These are phyloP conservation scores for Sclerurus mexicanus DNA, from an alignment of 2,113 vertebrate species.

Conservation along the genomic window DNA sequence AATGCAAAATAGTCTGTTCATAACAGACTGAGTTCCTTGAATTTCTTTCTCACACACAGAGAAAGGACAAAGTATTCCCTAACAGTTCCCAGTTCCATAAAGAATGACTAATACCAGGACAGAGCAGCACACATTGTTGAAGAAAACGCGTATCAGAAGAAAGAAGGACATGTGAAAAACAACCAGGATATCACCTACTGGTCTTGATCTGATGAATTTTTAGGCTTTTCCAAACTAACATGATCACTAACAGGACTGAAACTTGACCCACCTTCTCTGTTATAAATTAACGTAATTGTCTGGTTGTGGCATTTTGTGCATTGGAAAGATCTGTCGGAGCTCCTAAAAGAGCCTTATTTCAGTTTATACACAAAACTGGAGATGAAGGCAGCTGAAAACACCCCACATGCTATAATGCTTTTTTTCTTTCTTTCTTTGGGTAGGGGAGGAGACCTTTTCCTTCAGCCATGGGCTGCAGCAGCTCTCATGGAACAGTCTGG, in stretches of 20 bases:
- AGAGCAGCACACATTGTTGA: background rate
- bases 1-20: background rate
- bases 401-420: background rate
- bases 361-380: background rate
- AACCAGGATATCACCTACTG: background rate
- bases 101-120: background rate
- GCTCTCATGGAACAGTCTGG: background rate
- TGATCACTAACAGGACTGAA: background rate
- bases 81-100: background rate
- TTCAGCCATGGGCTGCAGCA: background rate
- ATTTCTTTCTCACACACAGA: background rate
- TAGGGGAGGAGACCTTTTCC: background rate
- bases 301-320: background rate
- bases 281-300: background rate
- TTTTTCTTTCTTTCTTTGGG: background rate
- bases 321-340: background rate
- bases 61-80: background rate
- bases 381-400: background rate
- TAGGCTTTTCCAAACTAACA: background rate
- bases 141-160: background rate
- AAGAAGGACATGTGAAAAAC: background rate
- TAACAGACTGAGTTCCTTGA: background rate
- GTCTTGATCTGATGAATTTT: background rate
- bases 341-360: background rate
- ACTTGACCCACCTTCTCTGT: background rate